Evolutionary conservation across 2,888 invertebrate genomes (phyloP), one percentile per base, ranked within the genome.

Genomic region (Monopis laevigella): DNA sequence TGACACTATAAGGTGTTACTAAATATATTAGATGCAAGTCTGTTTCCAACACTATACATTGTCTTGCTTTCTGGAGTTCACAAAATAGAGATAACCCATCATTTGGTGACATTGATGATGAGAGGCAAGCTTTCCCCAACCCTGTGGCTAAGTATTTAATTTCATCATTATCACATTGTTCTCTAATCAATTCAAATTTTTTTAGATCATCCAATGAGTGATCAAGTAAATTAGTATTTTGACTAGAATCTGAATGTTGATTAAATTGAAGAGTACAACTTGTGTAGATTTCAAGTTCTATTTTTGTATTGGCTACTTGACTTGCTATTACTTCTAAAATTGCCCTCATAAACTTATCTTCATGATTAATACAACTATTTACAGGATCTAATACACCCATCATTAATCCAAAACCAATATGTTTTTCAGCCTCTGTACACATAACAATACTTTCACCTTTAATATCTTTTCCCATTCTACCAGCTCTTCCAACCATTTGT

Each of bases 401-500:
- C 59, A 96, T 83, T 45, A 98, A 71, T 36, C 83, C 80, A 51
- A 85, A 82, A 0, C 90, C 95, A 43, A 86, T 81, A 51, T 84
- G 82, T 48, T 85, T 86, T 59, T 96, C 94, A 48, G 77, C 84
- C 29, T 86, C 84, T 47, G 89, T 89, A 61, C 97, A 97, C 30
- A 98, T 84, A 34, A 98, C 78, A 53, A 97, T 89, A 62, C 97
- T 96, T 74, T 98, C 97, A 24, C 97, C 96, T 44, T 82, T 70
- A 1, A 68, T 72, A 48, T 87, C 87, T 63, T 72, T 66, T 11
- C 98, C 98, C 84, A 94, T 96, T 56, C 98, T 85, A 0, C 98
- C 99, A 47, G 98, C 98, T 53, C 98, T 84, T 1, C 98, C 99
- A 56, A 94, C 89, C 99, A 99, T 99, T 82, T 99, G 98, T 48